A percentile compares a stretch with the other conserved stretches of the same genome.
phyloP scores from a whole-genome alignment of 2,888 invertebrate genomes.

The Cheilosia impressa region DNA sequence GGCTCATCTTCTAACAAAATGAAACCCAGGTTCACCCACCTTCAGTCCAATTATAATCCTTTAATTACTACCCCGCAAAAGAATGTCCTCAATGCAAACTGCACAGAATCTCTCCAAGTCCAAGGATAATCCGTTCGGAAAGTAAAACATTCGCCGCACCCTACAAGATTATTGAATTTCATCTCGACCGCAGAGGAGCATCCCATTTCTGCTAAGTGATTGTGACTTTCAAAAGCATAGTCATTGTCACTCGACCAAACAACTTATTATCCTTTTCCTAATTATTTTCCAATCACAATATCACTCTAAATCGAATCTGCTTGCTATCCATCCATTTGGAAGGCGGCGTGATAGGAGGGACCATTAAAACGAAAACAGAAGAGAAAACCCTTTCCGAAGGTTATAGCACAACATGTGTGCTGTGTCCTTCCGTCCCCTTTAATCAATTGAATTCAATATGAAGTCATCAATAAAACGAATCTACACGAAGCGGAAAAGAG shows the following conservation, averaged over 20 bases:
- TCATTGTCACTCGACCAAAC: constrained; percentile 11
- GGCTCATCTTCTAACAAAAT: constrained; percentile 14
- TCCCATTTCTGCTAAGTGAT: neutral
- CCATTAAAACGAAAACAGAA: constrained; percentile 18
- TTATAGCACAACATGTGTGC: constrained; percentile 19
- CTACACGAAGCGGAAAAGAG: constrained; percentile 56
- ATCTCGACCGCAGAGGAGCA: constrained; percentile 16
- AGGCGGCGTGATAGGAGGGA: neutral
- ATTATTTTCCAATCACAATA: constrained; percentile 55
- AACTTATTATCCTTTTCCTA: constrained; percentile 49
- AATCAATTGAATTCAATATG: constrained; percentile 70
- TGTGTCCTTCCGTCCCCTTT: constrained; percentile 41
- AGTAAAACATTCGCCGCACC: constrained; percentile 18
- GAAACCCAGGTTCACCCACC: constrained; percentile 14
- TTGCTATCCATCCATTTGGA: neutral
- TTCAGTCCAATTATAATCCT: constrained; percentile 11
- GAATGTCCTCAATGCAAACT: constrained; percentile 44
- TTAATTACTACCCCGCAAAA: constrained; percentile 41
- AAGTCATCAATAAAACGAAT: constrained; percentile 63
- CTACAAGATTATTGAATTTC: constrained; percentile 5
- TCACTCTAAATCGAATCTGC: constrained; percentile 34
- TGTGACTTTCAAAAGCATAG: constrained; percentile 35
- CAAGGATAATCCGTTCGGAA: constrained; percentile 47
- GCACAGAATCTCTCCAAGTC: constrained; percentile 24
- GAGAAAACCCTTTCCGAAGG: constrained; percentile 30